Base-by-base conservation (phyloP, 2,888 invertebrate species). In the Deilephila porcellus region DNA sequence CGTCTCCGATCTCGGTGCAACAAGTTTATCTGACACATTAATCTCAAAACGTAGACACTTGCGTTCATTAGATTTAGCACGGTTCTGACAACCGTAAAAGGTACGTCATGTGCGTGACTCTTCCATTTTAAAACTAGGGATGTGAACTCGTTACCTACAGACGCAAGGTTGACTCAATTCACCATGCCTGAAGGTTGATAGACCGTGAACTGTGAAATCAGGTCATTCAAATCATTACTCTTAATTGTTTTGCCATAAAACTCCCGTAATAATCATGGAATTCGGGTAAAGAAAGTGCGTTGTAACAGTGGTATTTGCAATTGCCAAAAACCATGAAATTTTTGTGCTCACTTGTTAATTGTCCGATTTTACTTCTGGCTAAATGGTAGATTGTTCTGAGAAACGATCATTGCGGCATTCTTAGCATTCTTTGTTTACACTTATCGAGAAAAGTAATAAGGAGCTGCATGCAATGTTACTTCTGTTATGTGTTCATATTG, bases 51-150 rank as follows among this genome's bases (percentile, higher is more conserved):
- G 85, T 77, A 83, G 83, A 78, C 81, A 85, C 84, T 87, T 82
- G 84, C 85, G 82, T 87, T 91, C 88, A 90, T 90, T 86, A 83
- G 82, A 89, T 91, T 88, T 82, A 83, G 84, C 84, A 87, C 86
- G 86, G 80, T 82, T 81, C 79, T 80, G 87, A 86, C 86, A 85
- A 80, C 83, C 87, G 87, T 90, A 84, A 86, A 90, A 83, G 85
- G 81, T 84, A 76, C 76, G 81, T 79, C 81, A 86, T 86, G 84
- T 82, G 88, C 88, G 88, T 88, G 89, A 88, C 87, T 88, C 87
- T 86, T 86, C 83, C 86, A 87, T 90, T 88, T 88, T 80, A 84
- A 87, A 88, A 87, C 83, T 80, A 77, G 80, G 80, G 83, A 83
- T 83, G 83, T 85, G 83, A 88, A 88, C 84, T 86, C 79, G 81